These are phyloP conservation scores for Acanthis flammea DNA, from an alignment of 2,797 vertebrate species.

Conservation along the genomic window DNA sequence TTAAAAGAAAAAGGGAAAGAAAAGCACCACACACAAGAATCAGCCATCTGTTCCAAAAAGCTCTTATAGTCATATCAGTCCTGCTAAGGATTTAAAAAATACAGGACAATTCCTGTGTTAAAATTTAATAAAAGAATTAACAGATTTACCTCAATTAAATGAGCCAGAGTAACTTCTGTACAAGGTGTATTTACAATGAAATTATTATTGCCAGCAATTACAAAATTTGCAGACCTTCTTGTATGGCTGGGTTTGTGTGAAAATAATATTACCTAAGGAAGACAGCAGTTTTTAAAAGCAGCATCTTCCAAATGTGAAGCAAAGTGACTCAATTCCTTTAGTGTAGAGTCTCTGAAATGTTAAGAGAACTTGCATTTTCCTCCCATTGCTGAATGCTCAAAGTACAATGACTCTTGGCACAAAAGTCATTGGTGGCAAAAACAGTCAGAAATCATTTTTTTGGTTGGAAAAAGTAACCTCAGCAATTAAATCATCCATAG, in stretches of 20 bases:
- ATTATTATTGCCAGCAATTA: not conserved
- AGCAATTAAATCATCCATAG: not conserved
- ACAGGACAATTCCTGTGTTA: not conserved
- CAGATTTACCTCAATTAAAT: not conserved
- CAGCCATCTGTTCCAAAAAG: slow-evolving; percentile 74
- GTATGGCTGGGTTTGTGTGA: not conserved
- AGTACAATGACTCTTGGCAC: not conserved
- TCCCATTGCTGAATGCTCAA: not conserved
- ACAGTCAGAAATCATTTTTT: not conserved
- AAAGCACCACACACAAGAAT: slow-evolving; percentile 1
- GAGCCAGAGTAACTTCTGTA: not conserved
- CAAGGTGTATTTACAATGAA: not conserved
- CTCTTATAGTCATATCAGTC: not conserved
- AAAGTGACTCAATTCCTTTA: not conserved
- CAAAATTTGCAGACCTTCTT: not conserved
- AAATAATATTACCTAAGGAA: not conserved
- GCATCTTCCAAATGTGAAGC: not conserved
- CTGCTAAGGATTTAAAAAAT: not conserved
- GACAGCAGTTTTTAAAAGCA: not conserved
- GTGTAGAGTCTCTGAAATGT: not conserved
- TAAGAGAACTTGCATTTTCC: not conserved
- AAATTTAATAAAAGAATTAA: not conserved
- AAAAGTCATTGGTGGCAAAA: not conserved
- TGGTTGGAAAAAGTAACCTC: not conserved
- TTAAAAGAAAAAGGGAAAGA: not conserved